Evolutionary conservation across 37 sponge, comb jelly and placozoan species (phyloP).

Genomic region (Crambe crambe): DNA sequence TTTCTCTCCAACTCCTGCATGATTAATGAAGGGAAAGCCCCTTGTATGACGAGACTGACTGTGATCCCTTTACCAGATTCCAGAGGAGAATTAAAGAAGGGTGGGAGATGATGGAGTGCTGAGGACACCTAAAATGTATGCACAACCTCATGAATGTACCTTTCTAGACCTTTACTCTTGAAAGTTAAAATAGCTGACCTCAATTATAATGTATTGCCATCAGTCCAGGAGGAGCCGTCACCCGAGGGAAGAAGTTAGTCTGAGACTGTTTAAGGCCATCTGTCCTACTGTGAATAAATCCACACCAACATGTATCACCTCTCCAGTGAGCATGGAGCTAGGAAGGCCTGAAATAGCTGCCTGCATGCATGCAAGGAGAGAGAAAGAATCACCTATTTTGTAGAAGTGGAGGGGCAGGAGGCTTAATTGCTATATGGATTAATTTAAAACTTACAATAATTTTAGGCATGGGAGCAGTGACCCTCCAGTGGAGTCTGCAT

Average conservation of each 20-base stretch:
- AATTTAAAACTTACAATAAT: conserved; percentile 59
- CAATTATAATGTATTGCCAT: neutral
- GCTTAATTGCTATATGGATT: neutral
- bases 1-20: neutral
- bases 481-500: conserved; percentile 75
- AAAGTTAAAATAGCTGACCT: neutral
- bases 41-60: conserved; percentile 12
- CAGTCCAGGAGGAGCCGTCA: conserved; percentile 26
- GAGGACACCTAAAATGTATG: neutral
- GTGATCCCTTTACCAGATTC: conserved; percentile 44
- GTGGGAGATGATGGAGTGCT: conserved; percentile 1
- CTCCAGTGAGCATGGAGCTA: conserved; percentile 38
- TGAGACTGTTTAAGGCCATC: conserved; percentile 38
- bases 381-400: neutral
- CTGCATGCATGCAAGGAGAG: too few species aligned
- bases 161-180: too few species aligned
- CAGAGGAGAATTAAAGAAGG: conserved; percentile 2
- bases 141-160: too few species aligned
- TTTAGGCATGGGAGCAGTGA: conserved; percentile 67
- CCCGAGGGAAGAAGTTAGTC: conserved; percentile 37
- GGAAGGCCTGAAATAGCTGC: conserved; percentile 36
- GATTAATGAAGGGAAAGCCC: neutral
- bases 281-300: conserved; percentile 54
- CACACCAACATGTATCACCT: conserved; percentile 41
- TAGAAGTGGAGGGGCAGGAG: neutral